Percentiles rank a stretch among this genome's conserved stretches.
Conservation (phyloP, 2,113 vertebrate genomes). For the Amphiprion ocellaris region DNA sequence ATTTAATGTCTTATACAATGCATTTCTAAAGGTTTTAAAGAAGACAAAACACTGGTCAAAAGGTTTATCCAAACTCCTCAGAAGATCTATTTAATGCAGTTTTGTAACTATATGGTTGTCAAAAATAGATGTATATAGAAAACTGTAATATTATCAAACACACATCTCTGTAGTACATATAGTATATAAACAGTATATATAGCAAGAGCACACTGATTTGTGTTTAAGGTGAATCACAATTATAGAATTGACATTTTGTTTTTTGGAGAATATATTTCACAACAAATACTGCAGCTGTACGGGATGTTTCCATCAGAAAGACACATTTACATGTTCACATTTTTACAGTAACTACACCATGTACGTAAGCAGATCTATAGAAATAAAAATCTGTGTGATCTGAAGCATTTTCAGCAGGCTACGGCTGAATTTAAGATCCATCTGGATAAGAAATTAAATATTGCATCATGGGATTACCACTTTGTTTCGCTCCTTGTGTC, state of each 20-base stretch:
- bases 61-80: too few relatives aligned
- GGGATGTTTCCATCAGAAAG: slow-evolving; percentile 63
- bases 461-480: background rate
- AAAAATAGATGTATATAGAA: background rate
- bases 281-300: slow-evolving; percentile 28
- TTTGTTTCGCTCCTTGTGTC: slow-evolving; percentile 21
- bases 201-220: slow-evolving; percentile 6
- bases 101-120: background rate
- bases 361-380: background rate
- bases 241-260: slow-evolving; percentile 15
- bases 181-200: background rate
- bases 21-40: too few relatives aligned
- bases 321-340: slow-evolving; percentile 23
- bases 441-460: background rate
- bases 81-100: background rate
- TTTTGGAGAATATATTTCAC: slow-evolving; percentile 31
- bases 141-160: background rate
- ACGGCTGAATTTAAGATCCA: slow-evolving; percentile 3
- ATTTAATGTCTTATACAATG: too few relatives aligned
- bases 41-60: too few relatives aligned
- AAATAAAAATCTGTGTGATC: slow-evolving; percentile 1
- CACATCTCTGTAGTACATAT: background rate
- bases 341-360: background rate
- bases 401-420: background rate
- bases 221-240: slow-evolving; percentile 18